phyloP scores from a whole-genome alignment of 2,113 vertebrate species.

The Rhinolophus ferrumequinum region DNA sequence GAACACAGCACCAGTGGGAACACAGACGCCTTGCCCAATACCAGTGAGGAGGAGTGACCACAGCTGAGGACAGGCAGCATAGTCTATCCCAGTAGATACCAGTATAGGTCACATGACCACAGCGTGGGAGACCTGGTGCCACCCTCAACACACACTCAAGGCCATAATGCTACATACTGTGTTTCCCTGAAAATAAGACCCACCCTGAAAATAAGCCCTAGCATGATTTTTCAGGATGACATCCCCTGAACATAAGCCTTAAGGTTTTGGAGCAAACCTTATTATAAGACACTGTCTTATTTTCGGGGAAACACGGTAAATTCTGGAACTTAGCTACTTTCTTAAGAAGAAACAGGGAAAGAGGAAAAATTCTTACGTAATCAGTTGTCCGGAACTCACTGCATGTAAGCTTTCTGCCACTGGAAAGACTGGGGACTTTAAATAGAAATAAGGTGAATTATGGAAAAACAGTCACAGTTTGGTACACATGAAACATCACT shows the following conservation, averaged over 20 bases:
- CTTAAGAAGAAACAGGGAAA: neutral
- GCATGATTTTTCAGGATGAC: too few relatives aligned
- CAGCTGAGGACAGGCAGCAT: neutral
- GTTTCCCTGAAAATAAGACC: too few relatives aligned
- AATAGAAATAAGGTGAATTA: neutral
- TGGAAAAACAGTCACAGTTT: slow-evolving; percentile 31
- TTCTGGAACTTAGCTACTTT: neutral
- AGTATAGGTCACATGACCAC: neutral
- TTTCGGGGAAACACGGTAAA: neutral
- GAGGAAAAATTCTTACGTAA: neutral
- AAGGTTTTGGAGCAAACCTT: too few relatives aligned
- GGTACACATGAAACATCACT: neutral
- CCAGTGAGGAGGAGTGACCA: neutral
- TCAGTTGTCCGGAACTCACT: neutral
- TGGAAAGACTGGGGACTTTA: slow-evolving; percentile 20
- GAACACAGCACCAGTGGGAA: neutral
- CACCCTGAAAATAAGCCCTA: too few relatives aligned
- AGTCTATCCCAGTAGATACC: neutral
- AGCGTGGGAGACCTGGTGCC: neutral
- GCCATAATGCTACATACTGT: neutral
- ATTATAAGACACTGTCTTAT: too few relatives aligned
- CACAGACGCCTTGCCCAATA: neutral
- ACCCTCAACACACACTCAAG: neutral
- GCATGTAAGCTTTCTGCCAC: neutral
- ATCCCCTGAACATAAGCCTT: too few relatives aligned